Evolutionary conservation across 1,140 invertebrate species (phyloP).

Genomic region (Notospermus geniculatus): DNA sequence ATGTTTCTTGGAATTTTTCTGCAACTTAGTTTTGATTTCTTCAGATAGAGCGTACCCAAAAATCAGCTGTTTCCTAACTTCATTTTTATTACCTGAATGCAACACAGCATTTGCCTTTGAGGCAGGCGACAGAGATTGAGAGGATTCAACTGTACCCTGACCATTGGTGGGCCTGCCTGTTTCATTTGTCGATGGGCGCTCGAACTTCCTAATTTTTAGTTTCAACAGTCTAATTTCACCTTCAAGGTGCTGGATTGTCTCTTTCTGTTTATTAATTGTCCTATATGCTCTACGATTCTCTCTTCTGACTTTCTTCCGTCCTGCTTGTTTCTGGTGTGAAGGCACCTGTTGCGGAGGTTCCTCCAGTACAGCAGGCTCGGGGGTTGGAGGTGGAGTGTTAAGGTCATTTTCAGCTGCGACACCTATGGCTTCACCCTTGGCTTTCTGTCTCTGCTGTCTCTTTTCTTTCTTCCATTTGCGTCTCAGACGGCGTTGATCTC

Average conservation of each 20-base stretch:
- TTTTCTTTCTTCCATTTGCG: neutral
- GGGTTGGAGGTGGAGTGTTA: neutral
- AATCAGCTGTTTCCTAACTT: no score
- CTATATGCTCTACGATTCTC: slow-evolving; percentile 3
- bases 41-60: no score
- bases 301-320: neutral
- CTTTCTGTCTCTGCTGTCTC: neutral
- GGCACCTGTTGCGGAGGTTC: neutral
- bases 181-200: no score
- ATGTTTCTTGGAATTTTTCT: no score
- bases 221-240: neutral
- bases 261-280: slow-evolving; percentile 8
- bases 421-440: neutral
- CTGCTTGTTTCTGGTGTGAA: slow-evolving; percentile 3
- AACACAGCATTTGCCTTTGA: no score
- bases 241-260: neutral
- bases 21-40: no score
- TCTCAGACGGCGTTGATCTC: neutral
- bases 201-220: no score
- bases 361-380: neutral
- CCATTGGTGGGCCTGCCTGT: no score
- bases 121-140: no score
- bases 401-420: neutral
- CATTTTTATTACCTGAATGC: no score
- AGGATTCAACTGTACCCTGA: no score